phyloP scores from a whole-genome alignment of 2,113 vertebrate genomes.

The Dendrocopos noguchii region DNA sequence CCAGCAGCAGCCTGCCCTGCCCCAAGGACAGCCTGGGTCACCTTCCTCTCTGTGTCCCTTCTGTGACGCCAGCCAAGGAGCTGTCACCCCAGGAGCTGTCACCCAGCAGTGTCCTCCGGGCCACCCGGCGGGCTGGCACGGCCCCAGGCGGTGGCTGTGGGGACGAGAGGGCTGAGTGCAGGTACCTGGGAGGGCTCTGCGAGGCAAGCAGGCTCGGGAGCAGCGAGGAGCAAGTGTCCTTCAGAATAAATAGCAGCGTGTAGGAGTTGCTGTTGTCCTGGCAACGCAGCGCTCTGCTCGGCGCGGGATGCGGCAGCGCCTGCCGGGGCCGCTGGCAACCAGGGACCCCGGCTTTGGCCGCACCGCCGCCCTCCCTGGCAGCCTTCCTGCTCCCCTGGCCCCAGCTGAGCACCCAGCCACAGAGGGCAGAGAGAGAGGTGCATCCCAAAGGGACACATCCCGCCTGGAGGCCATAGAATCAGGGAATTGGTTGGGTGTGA shows the following conservation, averaged over 20 bases:
- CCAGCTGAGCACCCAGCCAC: background rate
- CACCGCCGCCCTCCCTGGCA: background rate
- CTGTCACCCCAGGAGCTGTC: background rate
- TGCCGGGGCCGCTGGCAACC: background rate
- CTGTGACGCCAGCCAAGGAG: rapidly evolving
- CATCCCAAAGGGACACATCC: rapidly evolving
- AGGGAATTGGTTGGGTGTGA: too few species aligned
- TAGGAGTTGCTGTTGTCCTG: conserved; percentile 75
- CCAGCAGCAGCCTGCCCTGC: background rate
- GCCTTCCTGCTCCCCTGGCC: background rate
- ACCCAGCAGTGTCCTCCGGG: background rate
- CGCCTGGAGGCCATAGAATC: background rate
- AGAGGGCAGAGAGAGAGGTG: rapidly evolving
- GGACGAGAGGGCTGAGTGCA: background rate
- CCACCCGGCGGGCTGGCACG: rapidly evolving
- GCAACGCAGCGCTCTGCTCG: conserved; percentile 69
- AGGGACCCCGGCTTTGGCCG: rapidly evolving
- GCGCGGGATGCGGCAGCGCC: conserved; percentile 32
- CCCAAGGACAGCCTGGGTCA: background rate
- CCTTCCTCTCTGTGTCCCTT: rapidly evolving
- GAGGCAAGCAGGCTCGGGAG: conserved; percentile 20
- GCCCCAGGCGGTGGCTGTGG: background rate
- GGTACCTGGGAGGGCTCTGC: background rate
- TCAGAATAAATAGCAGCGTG: conserved; percentile 67
- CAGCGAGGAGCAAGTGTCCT: conserved; percentile 65